phyloP scores from a whole-genome alignment of 1,140 invertebrate species.

The Drosophila lini region DNA sequence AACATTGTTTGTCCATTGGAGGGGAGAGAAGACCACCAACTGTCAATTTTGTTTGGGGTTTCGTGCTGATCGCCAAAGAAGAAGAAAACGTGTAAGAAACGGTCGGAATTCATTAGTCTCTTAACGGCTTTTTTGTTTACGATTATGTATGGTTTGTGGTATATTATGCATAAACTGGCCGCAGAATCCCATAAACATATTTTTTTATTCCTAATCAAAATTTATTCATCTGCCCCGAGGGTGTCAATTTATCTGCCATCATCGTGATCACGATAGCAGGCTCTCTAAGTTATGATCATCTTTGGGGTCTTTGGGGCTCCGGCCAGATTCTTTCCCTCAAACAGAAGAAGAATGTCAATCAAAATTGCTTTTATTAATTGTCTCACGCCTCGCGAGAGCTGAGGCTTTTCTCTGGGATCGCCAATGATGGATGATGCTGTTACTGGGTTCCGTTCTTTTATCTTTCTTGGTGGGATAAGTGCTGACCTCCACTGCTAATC shows the following conservation, averaged over 20 bases:
- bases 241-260: slow-evolving; percentile 78
- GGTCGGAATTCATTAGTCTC: slow-evolving; percentile 65
- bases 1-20: slow-evolving; percentile 34
- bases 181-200: slow-evolving; percentile 31
- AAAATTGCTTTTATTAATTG: slow-evolving; percentile 71
- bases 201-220: slow-evolving; percentile 53
- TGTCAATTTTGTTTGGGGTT: slow-evolving; percentile 32
- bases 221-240: slow-evolving; percentile 69
- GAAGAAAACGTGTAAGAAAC: slow-evolving; percentile 57
- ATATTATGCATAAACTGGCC: slow-evolving; percentile 26
- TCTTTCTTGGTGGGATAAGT: slow-evolving; percentile 8
- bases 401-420: not conserved
- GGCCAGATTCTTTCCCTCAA: slow-evolving; percentile 30
- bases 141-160: slow-evolving; percentile 44
- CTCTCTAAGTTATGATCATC: slow-evolving; percentile 48
- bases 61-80: slow-evolving; percentile 1
- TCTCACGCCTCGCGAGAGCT: slow-evolving; percentile 36
- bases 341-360: slow-evolving; percentile 64
- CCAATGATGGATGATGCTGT: slow-evolving; percentile 37
- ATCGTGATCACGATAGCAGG: slow-evolving; percentile 49
- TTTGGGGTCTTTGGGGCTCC: slow-evolving; percentile 2
- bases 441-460: slow-evolving; percentile 11
- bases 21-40: slow-evolving; percentile 30
- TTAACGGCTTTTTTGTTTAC: slow-evolving; percentile 72
- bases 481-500: slow-evolving; percentile 25